Conservation (phyloP, 2,888 invertebrate genomes). For the Cephus spinipes region DNA sequence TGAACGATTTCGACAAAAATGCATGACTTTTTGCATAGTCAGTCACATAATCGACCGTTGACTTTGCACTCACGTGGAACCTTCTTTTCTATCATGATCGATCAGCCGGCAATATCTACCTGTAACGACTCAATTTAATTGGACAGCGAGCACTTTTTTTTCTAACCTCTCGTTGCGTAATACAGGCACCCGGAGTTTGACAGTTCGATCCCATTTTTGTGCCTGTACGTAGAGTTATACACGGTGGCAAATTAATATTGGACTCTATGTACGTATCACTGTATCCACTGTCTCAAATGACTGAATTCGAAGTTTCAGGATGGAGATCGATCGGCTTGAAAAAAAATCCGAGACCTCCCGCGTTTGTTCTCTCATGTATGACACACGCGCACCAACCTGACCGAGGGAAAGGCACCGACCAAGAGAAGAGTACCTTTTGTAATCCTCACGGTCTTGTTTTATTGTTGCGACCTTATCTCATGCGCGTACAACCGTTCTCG, state of each 20-base stretch:
- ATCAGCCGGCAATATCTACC: background rate
- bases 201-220: background rate
- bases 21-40: background rate
- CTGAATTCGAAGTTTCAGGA: background rate
- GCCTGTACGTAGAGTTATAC: background rate
- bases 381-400: conserved; percentile 8
- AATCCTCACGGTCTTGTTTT: conserved; percentile 9
- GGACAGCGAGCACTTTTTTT: background rate
- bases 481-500: conserved; percentile 14
- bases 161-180: background rate
- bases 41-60: background rate
- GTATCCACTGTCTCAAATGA: background rate
- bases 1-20: background rate
- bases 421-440: conserved; percentile 22
- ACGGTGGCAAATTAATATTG: background rate
- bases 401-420: background rate
- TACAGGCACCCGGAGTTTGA: background rate
- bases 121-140: background rate
- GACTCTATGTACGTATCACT: background rate
- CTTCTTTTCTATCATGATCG: background rate
- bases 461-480: conserved; percentile 21
- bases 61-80: background rate
- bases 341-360: conserved; percentile 4
- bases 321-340: background rate
- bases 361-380: conserved; percentile 22